Evolutionary conservation across 2,888 invertebrate genomes (phyloP).

Genomic region (Coenonympha arcania): DNA sequence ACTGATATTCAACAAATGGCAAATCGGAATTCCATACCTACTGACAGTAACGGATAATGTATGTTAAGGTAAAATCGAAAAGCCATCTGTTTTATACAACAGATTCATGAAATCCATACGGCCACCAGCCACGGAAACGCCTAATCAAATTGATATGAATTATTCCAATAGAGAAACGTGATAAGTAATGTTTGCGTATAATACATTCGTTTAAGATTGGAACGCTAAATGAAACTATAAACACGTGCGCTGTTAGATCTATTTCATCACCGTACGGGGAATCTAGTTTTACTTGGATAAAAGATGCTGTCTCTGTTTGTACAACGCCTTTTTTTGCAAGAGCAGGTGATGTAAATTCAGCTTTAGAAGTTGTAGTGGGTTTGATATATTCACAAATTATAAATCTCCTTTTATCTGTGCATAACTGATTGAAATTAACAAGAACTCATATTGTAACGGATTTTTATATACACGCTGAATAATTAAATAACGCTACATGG

Average conservation of each 20-base stretch:
- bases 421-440: no score
- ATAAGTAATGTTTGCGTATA: conserved; percentile 14
- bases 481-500: neutral
- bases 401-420: no score
- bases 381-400: no score
- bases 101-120: neutral
- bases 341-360: neutral
- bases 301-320: neutral
- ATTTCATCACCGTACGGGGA: neutral
- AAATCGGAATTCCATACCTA: neutral
- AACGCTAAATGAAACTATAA: conserved; percentile 57
- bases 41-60: neutral
- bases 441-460: no score
- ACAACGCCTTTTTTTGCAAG: neutral
- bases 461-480: no score
- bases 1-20: neutral
- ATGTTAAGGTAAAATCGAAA: neutral
- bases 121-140: conserved; percentile 1
- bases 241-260: conserved; percentile 22
- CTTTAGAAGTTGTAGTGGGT: neutral
- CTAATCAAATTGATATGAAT: conserved; percentile 10
- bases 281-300: neutral
- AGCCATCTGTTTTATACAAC: neutral
- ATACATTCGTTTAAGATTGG: conserved; percentile 25
- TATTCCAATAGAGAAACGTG: conserved; percentile 13